Base-by-base conservation (phyloP, 2,888 invertebrate species). In the Mycalesis mineus region DNA sequence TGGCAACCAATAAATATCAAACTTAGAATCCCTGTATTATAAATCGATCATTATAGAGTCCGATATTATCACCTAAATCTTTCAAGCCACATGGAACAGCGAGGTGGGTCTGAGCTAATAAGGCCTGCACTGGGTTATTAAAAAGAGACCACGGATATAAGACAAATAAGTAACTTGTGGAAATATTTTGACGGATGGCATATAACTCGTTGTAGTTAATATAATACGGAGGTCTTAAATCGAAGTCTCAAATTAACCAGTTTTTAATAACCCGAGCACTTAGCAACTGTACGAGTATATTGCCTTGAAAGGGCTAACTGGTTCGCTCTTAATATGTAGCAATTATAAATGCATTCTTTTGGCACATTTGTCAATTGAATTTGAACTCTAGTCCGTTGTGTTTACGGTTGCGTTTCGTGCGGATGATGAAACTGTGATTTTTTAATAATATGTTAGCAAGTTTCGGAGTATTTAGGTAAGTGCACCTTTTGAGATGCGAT, bases 241-340 rank as follows among this genome's bases (percentile, higher is more conserved):
- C 37, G 37, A 47, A 22, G 36, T 42, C 31, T 42, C 52, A 52
- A 52, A 52, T 52, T 52, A 52, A 52, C 52, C 52, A 52, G 41
- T 42, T 52, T 51, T 61, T 55, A 52, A 54, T 54, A 49, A 60
- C 47, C 54, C 29, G 17, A n/a, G 37, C 53, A 55, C 53, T 62
- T 62, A 57, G 65, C 67, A 77, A 76, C 73, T 53, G 58, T 62
- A n/a, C n/a, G n/a, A n/a, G n/a, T n/a, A 59, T 55, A 63, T 70
- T 64, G 71, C 81, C 82, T 81, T 80, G 79, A 71, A 72, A 77
- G 70, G 68, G 72, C 60, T 50, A 63, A 63, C 67, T 64, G 64
- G 65, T 73, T 69, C 67, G 68, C 71, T 75, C 75, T 75, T 74
- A 74, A 78, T 77, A 70, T 72, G 68, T 71, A 74, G 71, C 77